Percentiles rank a stretch among this genome's conserved stretches.
Conservation (phyloP, 2,888 invertebrate species). For the Aphodius granarius region DNA sequence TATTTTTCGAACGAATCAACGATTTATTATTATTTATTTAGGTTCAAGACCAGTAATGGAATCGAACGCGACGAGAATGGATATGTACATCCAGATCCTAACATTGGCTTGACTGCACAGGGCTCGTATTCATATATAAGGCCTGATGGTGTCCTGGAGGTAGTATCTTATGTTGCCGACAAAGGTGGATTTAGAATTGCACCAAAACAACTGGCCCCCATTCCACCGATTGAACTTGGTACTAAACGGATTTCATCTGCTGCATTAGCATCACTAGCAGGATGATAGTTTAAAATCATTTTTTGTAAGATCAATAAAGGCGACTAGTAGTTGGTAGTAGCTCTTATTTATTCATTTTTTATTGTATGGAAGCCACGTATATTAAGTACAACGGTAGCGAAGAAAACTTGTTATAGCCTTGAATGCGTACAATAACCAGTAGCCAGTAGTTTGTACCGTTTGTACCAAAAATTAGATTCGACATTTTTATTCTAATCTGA, state of each 20-base stretch:
- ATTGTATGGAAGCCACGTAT: too few species aligned
- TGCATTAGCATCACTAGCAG: constrained; percentile 20
- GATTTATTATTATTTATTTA: background rate
- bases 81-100: constrained; percentile 8
- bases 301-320: background rate
- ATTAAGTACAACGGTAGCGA: too few species aligned
- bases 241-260: background rate
- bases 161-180: constrained; percentile 20
- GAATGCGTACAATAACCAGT: too few species aligned
- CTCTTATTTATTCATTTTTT: too few species aligned
- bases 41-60: constrained; percentile 17
- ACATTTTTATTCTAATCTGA: too few species aligned
- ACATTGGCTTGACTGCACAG: constrained; percentile 5
- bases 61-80: constrained; percentile 15
- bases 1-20: too few species aligned
- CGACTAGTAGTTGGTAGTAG: too few species aligned
- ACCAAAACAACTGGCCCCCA: too few species aligned
- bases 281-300: background rate
- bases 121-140: constrained; percentile 19
- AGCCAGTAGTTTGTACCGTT: too few species aligned
- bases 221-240: background rate
- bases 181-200: constrained; percentile 17
- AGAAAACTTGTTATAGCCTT: too few species aligned
- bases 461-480: too few species aligned
- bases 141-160: constrained; percentile 17